Percentiles rank a stretch among this genome's conserved stretches.
These are phyloP conservation scores for Apamea anceps DNA, from an alignment of 2,888 invertebrate genomes.

Conservation along the genomic window DNA sequence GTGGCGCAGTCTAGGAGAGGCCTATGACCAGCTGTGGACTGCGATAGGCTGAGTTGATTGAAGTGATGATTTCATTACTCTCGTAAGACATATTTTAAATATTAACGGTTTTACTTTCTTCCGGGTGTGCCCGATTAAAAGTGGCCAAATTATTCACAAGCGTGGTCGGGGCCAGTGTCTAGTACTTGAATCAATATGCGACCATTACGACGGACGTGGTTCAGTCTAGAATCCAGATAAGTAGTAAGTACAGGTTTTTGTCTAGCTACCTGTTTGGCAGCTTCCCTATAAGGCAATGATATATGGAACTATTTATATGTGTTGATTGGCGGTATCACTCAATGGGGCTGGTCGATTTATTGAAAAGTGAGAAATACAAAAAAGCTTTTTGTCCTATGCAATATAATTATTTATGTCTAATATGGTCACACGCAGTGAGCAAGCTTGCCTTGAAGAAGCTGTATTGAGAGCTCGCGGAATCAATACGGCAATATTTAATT, in stretches of 20 bases:
- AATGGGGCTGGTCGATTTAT: conserved; percentile 2
- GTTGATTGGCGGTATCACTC: not conserved
- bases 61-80: no score
- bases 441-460: no score
- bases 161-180: not conserved
- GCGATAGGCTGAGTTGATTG: no score
- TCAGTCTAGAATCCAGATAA: conserved; percentile 3
- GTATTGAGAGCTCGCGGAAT: no score
- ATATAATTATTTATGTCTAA: not conserved
- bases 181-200: not conserved
- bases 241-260: not conserved
- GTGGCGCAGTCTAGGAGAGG: no score
- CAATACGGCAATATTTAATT: no score
- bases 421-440: not conserved
- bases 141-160: not conserved
- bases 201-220: not conserved
- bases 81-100: no score
- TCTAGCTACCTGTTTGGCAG: not conserved
- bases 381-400: not conserved
- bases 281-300: conserved; percentile 12
- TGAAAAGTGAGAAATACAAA: not conserved
- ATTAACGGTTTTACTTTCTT: no score
- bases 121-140: no score
- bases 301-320: not conserved
- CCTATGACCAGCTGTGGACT: no score